Evolutionary conservation across 1,140 invertebrate species (phyloP).

Genomic region (Helicoverpa zea): DNA sequence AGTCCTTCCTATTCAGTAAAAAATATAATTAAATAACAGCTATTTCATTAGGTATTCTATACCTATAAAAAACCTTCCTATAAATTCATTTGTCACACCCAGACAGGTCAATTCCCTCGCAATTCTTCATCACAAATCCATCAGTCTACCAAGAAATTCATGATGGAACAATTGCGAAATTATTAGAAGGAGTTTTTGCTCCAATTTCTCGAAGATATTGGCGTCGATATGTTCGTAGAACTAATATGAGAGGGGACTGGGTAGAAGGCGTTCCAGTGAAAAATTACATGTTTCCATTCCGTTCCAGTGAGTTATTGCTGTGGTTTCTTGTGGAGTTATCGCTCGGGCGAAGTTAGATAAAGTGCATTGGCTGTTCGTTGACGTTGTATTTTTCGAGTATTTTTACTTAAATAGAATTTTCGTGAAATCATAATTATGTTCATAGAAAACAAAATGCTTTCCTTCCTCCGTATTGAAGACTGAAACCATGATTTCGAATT

Average conservation of each 20-base stretch:
- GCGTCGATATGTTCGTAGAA: slow-evolving; percentile 36
- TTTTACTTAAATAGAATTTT: not conserved
- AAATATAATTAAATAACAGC: no score
- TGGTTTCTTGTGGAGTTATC: slow-evolving; percentile 19
- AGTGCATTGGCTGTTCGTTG: not conserved
- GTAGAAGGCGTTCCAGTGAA: slow-evolving; percentile 1
- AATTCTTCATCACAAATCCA: not conserved
- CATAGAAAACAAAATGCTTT: no score
- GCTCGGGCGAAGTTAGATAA: not conserved
- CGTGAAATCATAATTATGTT: no score
- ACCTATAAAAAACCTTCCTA: no score
- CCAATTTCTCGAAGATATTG: slow-evolving; percentile 31
- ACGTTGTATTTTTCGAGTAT: not conserved
- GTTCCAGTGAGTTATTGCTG: slow-evolving; percentile 45
- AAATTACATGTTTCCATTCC: slow-evolving; percentile 47
- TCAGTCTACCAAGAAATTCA: not conserved
- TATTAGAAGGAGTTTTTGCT: slow-evolving; percentile 14
- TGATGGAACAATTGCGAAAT: not conserved
- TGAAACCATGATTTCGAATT: no score
- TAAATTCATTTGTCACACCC: not conserved
- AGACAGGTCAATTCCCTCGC: not conserved
- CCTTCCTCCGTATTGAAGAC: no score
- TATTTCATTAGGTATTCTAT: no score
- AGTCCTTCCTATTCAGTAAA: no score
- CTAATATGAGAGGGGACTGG: slow-evolving; percentile 6